Evolutionary conservation across 2,797 vertebrate genomes (phyloP), one percentile per base, ranked within the genome.

Genomic region (Oryzias dopingdopingensis): DNA sequence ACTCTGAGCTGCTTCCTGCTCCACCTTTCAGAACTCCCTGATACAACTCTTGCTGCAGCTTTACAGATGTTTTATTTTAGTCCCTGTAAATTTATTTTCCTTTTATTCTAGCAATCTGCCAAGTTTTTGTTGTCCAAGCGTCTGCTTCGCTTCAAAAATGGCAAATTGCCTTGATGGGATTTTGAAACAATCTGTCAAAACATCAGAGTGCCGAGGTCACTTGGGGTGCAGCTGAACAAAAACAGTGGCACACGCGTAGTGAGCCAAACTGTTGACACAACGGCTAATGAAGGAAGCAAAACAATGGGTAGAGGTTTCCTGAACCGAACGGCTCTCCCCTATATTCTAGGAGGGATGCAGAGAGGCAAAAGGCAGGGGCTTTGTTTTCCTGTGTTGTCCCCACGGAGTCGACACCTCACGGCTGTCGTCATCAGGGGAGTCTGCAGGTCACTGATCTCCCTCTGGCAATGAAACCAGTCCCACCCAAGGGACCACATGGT

Each of bases 261-360:
- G 13, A 83, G 67, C 78, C 77, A 81, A 85, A 83, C 86, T 89
- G 89, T 92, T 92, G 87, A 92, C 83, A 88, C 80, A 73, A 87
- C 71, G 74, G 62, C 89, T 91, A 91, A 92, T 91, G 91, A 90
- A 90, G 90, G 91, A 91, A 93, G 86, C 86, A 86, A 90, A 92
- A 93, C 91, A 93, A 92, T 92, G 78, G 92, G 76, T 83, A 82
- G 88, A 86, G 88, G 87, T 88, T 92, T 92, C 91, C 91, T 92
- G 91, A 78, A 72, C 81, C 23, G 4, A 81, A 59, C 62, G 61
- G 58, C 56, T 52, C 32, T 37, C 32, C 32, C 32, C 32, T 74
- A 63, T 74, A 70, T 79, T 87, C 70, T 85, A 71, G 71, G 77
- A 83, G 84, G 77, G 79, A 86, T 80, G 76, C 67, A 6, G 82